A percentile compares a stretch with the other conserved stretches of the same genome.
phyloP scores from a whole-genome alignment of 2,797 vertebrate species.

The Oreonectes daqikongensis region DNA sequence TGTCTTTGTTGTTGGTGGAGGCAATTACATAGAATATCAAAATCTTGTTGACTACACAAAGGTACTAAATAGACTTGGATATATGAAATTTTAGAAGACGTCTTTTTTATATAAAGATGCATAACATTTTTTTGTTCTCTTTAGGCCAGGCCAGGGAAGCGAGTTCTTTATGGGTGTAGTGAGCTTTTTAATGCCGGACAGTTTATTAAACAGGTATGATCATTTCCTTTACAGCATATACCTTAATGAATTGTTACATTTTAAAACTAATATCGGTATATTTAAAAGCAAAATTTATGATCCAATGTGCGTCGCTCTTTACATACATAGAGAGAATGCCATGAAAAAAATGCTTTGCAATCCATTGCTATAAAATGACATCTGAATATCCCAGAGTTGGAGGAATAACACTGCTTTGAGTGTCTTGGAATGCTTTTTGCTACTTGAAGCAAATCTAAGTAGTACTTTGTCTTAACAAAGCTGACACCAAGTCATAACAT shows the following conservation, averaged over 20 bases:
- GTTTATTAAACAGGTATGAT: constrained; percentile 92
- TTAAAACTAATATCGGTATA: no score
- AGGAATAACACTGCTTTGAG: constrained; percentile 32
- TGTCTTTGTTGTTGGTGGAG: constrained; percentile 95
- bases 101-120: not conserved
- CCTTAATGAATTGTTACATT: no score
- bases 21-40: constrained; percentile 98
- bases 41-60: constrained; percentile 95
- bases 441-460: constrained; percentile 35
- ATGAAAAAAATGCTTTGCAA: constrained; percentile 13
- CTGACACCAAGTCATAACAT: constrained; percentile 54
- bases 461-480: constrained; percentile 49
- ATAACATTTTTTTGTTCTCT: constrained; percentile 41
- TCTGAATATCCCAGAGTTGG: constrained; percentile 3
- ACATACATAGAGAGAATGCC: constrained; percentile 18
- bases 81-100: not conserved
- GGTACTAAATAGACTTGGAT: constrained; percentile 69
- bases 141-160: constrained; percentile 91
- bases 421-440: constrained; percentile 55
- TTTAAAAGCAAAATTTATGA: not conserved
- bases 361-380: constrained; percentile 9
- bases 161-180: constrained; percentile 95
- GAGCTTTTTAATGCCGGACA: constrained; percentile 94
- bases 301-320: constrained; percentile 25
- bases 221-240: not conserved